Evolutionary conservation across 2,113 vertebrate species (phyloP).

Genomic region (Hystrix brachyura): DNA sequence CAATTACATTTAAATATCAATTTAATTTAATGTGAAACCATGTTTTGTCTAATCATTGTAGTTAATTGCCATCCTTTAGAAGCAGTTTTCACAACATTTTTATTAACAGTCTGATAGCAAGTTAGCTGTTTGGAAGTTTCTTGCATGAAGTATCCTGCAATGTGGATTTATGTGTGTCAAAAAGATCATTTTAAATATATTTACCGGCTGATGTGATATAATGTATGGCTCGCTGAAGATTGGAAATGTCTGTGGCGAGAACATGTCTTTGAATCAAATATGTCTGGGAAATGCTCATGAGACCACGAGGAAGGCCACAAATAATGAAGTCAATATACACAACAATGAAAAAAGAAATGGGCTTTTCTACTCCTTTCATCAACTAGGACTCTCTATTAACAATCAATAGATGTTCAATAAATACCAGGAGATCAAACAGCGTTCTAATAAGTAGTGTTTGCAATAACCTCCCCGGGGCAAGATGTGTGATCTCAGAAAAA

Average conservation of each 20-base stretch:
- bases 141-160: constrained; percentile 18
- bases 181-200: constrained; percentile 67
- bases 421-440: constrained; percentile 48
- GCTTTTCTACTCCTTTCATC: neutral
- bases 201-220: constrained; percentile 46
- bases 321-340: constrained; percentile 39
- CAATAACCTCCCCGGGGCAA: constrained; percentile 3
- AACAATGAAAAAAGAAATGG: constrained; percentile 21
- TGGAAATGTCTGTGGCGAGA: neutral
- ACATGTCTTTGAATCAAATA: constrained; percentile 37
- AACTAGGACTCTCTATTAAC: constrained; percentile 31
- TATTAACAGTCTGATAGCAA: constrained; percentile 77
- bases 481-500: constrained; percentile 46
- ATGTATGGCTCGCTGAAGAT: constrained; percentile 45
- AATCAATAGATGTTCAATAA: constrained; percentile 69
- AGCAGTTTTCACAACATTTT: constrained; percentile 71
- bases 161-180: constrained; percentile 68
- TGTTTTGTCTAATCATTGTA: constrained; percentile 83
- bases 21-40: constrained; percentile 82
- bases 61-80: constrained; percentile 80
- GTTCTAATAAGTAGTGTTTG: constrained; percentile 42
- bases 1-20: constrained; percentile 85
- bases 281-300: constrained; percentile 55
- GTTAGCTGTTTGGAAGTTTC: constrained; percentile 67
- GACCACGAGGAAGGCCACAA: constrained; percentile 33